Evolutionary conservation across 2,113 vertebrate species (phyloP).

Genomic region (Baryphthengus martii): DNA sequence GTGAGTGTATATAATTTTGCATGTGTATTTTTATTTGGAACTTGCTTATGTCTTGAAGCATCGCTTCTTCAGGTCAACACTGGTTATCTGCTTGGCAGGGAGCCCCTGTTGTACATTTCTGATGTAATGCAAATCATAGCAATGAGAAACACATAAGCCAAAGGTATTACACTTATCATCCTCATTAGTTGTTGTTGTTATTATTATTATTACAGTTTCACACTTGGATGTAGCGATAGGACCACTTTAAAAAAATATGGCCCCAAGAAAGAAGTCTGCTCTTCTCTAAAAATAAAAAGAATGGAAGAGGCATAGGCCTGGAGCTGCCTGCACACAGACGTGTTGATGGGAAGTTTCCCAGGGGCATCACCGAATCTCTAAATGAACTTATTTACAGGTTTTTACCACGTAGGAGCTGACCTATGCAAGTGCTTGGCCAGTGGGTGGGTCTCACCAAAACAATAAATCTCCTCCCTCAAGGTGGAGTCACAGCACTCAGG

Average conservation of each 20-base stretch:
- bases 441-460: constrained; percentile 26
- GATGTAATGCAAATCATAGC: constrained; percentile 58
- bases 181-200: constrained; percentile 49
- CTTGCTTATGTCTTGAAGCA: constrained; percentile 52
- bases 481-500: neutral
- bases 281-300: constrained; percentile 28
- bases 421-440: constrained; percentile 1
- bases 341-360: neutral
- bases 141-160: constrained; percentile 45
- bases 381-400: neutral
- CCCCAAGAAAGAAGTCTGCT: constrained; percentile 53
- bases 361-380: neutral
- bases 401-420: constrained; percentile 15
- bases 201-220: constrained; percentile 34
- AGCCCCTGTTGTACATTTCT: constrained; percentile 40
- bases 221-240: constrained; percentile 42
- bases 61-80: constrained; percentile 56
- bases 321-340: neutral
- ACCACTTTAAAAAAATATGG: constrained; percentile 62
- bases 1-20: constrained; percentile 52
- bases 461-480: constrained; percentile 22
- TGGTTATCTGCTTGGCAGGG: constrained; percentile 61
- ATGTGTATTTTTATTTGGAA: constrained; percentile 48
- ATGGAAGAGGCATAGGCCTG: neutral
- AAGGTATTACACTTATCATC: constrained; percentile 56